Percentiles rank a stretch among this genome's conserved stretches.
phyloP scores from a whole-genome alignment of 1,140 invertebrate genomes.

The Tetramorium parvispinum region DNA sequence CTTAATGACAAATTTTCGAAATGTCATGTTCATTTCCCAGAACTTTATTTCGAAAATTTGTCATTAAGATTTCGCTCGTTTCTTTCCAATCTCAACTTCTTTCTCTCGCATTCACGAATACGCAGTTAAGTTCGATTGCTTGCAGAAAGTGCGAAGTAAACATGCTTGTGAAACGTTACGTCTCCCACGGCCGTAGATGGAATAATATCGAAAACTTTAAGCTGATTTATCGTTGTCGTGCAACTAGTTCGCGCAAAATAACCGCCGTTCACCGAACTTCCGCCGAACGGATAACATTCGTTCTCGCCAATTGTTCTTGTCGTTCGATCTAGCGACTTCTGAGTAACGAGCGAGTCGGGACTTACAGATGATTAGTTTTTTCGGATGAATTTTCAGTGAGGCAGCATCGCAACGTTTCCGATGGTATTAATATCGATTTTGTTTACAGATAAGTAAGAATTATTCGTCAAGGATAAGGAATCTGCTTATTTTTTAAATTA shows the following conservation, averaged over 20 bases:
- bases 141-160: conserved; percentile 33
- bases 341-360: conserved; percentile 7
- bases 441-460: not conserved
- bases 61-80: not conserved
- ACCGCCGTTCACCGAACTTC: conserved; percentile 33
- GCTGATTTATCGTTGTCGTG: conserved; percentile 42
- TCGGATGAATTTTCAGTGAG: not conserved
- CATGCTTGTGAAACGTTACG: conserved; percentile 21
- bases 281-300: conserved; percentile 29
- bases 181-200: not conserved
- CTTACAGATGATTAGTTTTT: conserved; percentile 33
- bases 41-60: not conserved
- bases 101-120: not conserved
- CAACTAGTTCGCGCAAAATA: conserved; percentile 54
- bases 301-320: conserved; percentile 29
- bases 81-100: not conserved
- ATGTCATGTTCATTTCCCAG: not conserved
- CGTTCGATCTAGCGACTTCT: conserved; percentile 5
- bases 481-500: not conserved
- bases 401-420: not conserved
- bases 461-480: not conserved
- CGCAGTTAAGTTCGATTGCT: not conserved
- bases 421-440: not conserved
- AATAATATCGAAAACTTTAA: conserved; percentile 55
- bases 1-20: too few species aligned